phyloP scores from a whole-genome alignment of 2,113 vertebrate species.

The Proterorhinus semilunaris region DNA sequence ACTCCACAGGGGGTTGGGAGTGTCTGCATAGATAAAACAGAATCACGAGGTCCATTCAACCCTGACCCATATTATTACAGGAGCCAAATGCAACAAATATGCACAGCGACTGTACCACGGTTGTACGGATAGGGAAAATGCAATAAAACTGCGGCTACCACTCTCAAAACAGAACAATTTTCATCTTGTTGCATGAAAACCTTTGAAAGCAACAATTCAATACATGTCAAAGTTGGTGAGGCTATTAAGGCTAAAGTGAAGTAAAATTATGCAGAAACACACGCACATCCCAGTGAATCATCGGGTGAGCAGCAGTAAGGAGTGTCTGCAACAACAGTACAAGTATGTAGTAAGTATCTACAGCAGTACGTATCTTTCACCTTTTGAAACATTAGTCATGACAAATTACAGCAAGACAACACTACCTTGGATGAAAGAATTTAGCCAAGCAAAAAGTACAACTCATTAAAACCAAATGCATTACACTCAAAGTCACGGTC shows the following conservation, averaged over 20 bases:
- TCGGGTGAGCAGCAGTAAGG: slow-evolving; percentile 23
- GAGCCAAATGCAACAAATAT: slow-evolving; percentile 11
- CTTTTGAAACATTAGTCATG: background rate
- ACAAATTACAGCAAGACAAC: background rate
- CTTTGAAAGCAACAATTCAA: background rate
- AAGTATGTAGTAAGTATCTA: too few relatives aligned
- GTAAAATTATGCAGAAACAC: background rate
- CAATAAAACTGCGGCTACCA: background rate
- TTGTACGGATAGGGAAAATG: background rate
- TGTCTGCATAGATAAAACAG: background rate
- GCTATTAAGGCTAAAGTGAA: slow-evolving; percentile 15
- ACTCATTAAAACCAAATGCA: slow-evolving; percentile 8
- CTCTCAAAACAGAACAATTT: background rate
- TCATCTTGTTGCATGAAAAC: background rate
- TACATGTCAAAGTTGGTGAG: slow-evolving; percentile 17
- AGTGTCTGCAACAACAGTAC: slow-evolving; percentile 22
- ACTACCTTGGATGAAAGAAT: background rate
- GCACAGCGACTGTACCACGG: background rate
- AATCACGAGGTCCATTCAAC: slow-evolving; percentile 25
- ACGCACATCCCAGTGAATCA: slow-evolving; percentile 2
- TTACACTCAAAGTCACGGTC: background rate
- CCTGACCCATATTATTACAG: slow-evolving; percentile 31
- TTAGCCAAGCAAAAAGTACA: background rate
- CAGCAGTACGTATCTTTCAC: too few relatives aligned
- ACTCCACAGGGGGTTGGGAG: slow-evolving; percentile 20